A percentile compares a stretch with the other conserved stretches of the same genome.
Evolutionary conservation across 2,797 vertebrate species (phyloP).

Genomic region (Lateolabrax maculatus): DNA sequence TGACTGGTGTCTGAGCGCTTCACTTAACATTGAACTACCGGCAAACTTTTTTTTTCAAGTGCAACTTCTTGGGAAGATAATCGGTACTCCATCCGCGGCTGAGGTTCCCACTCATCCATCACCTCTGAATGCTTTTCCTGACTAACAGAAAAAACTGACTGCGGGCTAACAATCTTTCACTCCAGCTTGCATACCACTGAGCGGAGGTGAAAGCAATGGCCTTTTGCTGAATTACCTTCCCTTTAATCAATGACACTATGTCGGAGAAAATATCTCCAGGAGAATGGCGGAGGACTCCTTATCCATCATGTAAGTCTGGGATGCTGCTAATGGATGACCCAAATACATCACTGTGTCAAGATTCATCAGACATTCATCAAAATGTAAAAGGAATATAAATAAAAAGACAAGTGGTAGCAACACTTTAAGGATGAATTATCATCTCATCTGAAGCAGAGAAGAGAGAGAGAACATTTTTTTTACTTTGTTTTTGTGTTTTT

Average conservation of each 20-base stretch:
- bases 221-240: slow-evolving; percentile 77
- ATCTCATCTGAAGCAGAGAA: slow-evolving; percentile 22
- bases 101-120: slow-evolving; percentile 68
- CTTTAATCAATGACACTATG: slow-evolving; percentile 81
- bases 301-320: slow-evolving; percentile 71
- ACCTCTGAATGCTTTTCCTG: slow-evolving; percentile 49
- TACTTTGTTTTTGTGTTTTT: not conserved
- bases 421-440: slow-evolving; percentile 35
- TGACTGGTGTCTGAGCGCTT: slow-evolving; percentile 59
- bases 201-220: slow-evolving; percentile 69
- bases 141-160: slow-evolving; percentile 64
- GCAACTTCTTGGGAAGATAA: slow-evolving; percentile 70
- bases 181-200: slow-evolving; percentile 54
- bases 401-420: slow-evolving; percentile 43
- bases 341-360: slow-evolving; percentile 70
- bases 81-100: slow-evolving; percentile 50
- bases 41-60: slow-evolving; percentile 45
- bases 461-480: not conserved
- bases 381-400: slow-evolving; percentile 53
- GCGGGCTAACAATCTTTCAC: slow-evolving; percentile 75
- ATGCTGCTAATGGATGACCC: slow-evolving; percentile 67
- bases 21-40: slow-evolving; percentile 62
- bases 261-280: slow-evolving; percentile 69
- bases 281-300: slow-evolving; percentile 49
- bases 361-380: slow-evolving; percentile 65